Evolutionary conservation across 2,113 vertebrate genomes (phyloP), one percentile per base, ranked within the genome.

Genomic region (Misgurnus anguillicaudatus): DNA sequence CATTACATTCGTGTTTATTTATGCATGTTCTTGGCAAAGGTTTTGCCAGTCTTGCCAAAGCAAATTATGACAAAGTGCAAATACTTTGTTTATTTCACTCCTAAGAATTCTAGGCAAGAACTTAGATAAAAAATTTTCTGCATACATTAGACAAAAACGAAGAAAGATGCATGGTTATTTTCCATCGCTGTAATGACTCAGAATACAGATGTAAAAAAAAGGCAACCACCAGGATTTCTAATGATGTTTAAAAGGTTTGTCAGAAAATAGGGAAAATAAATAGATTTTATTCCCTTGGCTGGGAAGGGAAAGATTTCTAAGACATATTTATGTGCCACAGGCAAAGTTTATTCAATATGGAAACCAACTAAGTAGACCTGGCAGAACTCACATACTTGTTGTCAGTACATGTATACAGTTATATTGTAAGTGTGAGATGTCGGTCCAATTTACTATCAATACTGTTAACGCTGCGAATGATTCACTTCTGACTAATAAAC

Each of bases 251-350:
- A 73, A 72, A 67, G 7, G 60, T 58, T 19, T 42, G 48, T 75
- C 14, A 24, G 39, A 41, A 48, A 74, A 78, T 70, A 51, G 58
- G 64, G 19, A 17, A 73, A 58, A 41, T 48, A 6, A 58, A 38
- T 24, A 1, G 31, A 67, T 5, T 71, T 75, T 67, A 75, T 19
- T 62, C 42, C 72, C 47, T 61, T 73, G 61, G 41, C 8, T 21
- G 58, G 53, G 31, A 61, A 57, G 24, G 5, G 45, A 51, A 73
- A 31, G 39, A 60, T 45, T 21, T 14, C 75, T 78, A n/a, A 41
- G 55, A 69, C 70, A 58, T 45, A 45, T 81, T 80, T 78, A 70
- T 8, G 17, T 51, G 41, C 64, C 75, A 78, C 75, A 84, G 77
- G 74, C 72, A 74, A 77, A 55, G 63, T 72, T 83, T 55, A 73